Evolutionary conservation across 2,888 invertebrate species (phyloP), one percentile per base, ranked within the genome.

Genomic region (Gymnoscelis rufifasciata): DNA sequence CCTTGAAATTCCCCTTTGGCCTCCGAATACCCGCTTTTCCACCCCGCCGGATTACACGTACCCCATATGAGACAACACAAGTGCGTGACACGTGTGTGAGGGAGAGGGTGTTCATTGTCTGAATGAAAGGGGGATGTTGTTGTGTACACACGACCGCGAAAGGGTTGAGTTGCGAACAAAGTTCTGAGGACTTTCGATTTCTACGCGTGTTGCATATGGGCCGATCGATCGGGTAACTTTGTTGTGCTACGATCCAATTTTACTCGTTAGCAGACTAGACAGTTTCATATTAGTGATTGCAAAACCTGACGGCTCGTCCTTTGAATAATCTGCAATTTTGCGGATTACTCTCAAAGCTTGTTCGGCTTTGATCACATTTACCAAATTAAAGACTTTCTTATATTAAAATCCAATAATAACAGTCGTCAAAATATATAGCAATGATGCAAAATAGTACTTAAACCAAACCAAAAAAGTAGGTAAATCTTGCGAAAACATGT

Each of bases 81-180:
- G 68, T 79, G 81, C 75, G 82, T 81, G 71, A 68, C 67, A 43
- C 64, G 66, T 63, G 76, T 57, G 68, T 54, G 77, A 74, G 73
- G 56, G 77, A 72, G 79, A 78, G 71, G 71, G 76, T 68, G 71
- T 69, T 69, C 71, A 71, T 69, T 68, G 62, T 71, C 69, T 83
- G 73, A 84, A 86, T 84, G 87, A 80, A 83, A 71, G 74, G 81
- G 78, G 74, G 71, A 77, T 76, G 77, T 74, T 78, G 74, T 78
- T 73, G 76, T 72, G 74, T 77, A 74, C 78, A 78, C 79, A 74
- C 71, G 73, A 62, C 72, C 68, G 73, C 68, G 75, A 71, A 83
- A 82, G 87, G 87, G 84, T 83, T 84, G 80, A 78, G 75, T 78
- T 78, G 65, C 58, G 57, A 80, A 82, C 78, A 66, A 78, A 77